Conservation (phyloP, 1,140 invertebrate genomes). For the Bradysia coprophila region DNA sequence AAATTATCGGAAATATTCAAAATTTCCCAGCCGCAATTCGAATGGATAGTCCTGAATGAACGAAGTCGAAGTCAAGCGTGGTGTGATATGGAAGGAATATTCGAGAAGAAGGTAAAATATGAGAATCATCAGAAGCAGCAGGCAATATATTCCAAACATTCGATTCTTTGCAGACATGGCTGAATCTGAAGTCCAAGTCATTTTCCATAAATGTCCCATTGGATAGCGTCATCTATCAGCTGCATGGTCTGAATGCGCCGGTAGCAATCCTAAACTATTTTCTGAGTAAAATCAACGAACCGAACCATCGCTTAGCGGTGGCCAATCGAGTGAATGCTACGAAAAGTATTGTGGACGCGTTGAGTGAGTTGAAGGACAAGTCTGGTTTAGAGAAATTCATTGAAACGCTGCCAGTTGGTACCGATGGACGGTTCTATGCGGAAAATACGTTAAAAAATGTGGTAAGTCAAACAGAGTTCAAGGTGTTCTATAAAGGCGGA, state of each 20-base stretch:
- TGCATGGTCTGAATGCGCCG: constrained; percentile 16
- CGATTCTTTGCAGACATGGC: constrained; percentile 11
- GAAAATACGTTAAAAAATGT: constrained; percentile 18
- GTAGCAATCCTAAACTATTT: constrained; percentile 15
- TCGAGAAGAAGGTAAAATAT: constrained; percentile 11
- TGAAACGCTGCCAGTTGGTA: constrained; percentile 13
- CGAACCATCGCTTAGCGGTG: constrained; percentile 13
- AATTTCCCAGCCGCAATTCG: constrained; percentile 17
- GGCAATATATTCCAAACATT: not conserved
- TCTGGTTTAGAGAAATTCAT: constrained; percentile 14
- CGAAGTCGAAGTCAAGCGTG: constrained; percentile 17
- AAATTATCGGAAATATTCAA: constrained; percentile 15
- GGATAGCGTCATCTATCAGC: constrained; percentile 13
- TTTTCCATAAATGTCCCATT: constrained; percentile 21
- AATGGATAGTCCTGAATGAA: constrained; percentile 22
- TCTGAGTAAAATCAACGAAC: constrained; percentile 17
- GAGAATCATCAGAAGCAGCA: no score
- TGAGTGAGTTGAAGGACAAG: constrained; percentile 17
- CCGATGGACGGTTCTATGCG: constrained; percentile 20
- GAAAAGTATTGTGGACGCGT: constrained; percentile 18
- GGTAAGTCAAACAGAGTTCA: no score
- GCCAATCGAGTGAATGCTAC: constrained; percentile 16
- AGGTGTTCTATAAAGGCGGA: no score
- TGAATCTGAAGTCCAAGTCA: constrained; percentile 17
- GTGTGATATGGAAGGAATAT: constrained; percentile 18